These are phyloP conservation scores for Antechinus stuartii DNA, from an alignment of 2,113 vertebrate species.

Conservation along the genomic window DNA sequence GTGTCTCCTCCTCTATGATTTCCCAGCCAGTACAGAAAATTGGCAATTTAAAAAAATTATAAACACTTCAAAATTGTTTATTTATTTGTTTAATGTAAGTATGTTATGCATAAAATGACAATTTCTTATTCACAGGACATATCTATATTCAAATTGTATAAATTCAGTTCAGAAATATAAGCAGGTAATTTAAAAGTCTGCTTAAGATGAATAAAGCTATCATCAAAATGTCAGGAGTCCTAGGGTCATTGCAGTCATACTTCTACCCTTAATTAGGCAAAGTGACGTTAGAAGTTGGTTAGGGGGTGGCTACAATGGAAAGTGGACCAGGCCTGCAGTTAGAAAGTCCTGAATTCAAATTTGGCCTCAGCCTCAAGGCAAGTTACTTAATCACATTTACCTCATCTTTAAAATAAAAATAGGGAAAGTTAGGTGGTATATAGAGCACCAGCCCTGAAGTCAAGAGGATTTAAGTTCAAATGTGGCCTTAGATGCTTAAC, in stretches of 20 bases:
- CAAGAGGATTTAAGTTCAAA: not conserved
- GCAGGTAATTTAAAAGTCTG: not conserved
- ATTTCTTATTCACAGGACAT: not conserved
- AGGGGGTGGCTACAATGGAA: not conserved
- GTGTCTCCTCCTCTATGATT: not conserved
- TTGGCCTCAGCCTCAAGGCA: not conserved
- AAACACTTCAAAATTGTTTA: not conserved
- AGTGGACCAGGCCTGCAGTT: not conserved
- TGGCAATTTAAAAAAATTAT: not conserved
- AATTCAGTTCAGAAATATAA: not conserved
- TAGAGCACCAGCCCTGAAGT: not conserved
- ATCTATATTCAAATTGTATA: not conserved
- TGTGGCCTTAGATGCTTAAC: not conserved
- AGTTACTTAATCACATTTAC: too few species aligned
- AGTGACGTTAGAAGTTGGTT: too few species aligned
- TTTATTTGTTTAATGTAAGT: not conserved
- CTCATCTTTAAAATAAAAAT: too few species aligned
- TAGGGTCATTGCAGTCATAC: too few species aligned
- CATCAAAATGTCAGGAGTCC: too few species aligned
- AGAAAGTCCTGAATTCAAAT: not conserved
- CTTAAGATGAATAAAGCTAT: too few species aligned
- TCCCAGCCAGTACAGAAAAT: too few species aligned
- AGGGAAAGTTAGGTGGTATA: too few species aligned
- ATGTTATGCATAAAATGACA: not conserved
- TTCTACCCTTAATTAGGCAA: too few species aligned